Conservation (phyloP, 2,888 invertebrate genomes). For the Diogma glabrata region DNA sequence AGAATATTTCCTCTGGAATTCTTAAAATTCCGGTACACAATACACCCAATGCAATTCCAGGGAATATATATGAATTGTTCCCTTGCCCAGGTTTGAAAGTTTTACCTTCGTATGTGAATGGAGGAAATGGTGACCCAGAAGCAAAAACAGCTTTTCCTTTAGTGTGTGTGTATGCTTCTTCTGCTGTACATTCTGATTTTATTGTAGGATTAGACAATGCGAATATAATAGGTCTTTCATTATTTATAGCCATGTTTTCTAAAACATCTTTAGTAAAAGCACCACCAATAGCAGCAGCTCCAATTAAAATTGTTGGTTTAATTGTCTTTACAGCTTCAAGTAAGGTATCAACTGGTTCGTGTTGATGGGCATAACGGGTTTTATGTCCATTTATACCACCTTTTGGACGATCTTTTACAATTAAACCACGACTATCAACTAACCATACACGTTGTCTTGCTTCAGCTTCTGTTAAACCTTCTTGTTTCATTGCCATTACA, state of each 20-base stretch:
- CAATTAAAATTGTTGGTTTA: constrained; percentile 86
- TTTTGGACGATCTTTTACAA: constrained; percentile 75
- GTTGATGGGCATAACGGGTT: constrained; percentile 65
- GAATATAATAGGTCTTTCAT: constrained; percentile 85
- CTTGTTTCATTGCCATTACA: constrained; percentile 83
- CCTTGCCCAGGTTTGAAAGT: constrained; percentile 89
- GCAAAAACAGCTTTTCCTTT: constrained; percentile 88
- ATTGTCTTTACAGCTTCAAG: constrained; percentile 66
- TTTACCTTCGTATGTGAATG: constrained; percentile 69
- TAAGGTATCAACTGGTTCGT: constrained; percentile 63
- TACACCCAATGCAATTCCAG: constrained; percentile 86
- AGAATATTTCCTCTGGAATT: constrained; percentile 85
- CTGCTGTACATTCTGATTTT: constrained; percentile 99
- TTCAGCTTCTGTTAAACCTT: constrained; percentile 62
- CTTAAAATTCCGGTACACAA: constrained; percentile 79
- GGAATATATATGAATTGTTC: constrained; percentile 96
- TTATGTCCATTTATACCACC: constrained; percentile 76
- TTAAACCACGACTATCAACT: constrained; percentile 91
- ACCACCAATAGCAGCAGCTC: constrained; percentile 85
- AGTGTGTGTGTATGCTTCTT: constrained; percentile 81
- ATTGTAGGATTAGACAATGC: constrained; percentile 97
- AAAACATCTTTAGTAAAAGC: constrained; percentile 88
- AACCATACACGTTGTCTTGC: constrained; percentile 82
- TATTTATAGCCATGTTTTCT: constrained; percentile 69
- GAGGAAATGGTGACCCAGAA: constrained; percentile 91